A percentile compares a stretch with the other conserved stretches of the same genome.
Evolutionary conservation across 2,113 vertebrate species (phyloP).

Genomic region (Strix uralensis): DNA sequence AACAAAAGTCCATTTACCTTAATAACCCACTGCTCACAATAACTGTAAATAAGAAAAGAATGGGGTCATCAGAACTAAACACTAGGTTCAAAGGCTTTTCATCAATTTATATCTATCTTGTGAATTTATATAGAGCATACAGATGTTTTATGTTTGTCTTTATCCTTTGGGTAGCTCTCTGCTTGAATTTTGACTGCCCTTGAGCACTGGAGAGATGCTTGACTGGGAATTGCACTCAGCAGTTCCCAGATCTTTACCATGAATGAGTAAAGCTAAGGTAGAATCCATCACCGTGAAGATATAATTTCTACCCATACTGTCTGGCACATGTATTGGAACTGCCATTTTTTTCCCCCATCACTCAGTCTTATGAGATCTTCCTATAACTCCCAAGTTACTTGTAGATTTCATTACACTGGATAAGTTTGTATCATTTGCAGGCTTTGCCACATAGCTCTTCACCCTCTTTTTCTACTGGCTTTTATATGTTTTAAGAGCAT

Average conservation of each 20-base stretch:
- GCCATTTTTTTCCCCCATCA: not conserved
- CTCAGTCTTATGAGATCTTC: not conserved
- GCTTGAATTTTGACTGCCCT: not conserved
- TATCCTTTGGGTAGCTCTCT: not conserved
- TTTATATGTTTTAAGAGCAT: not conserved
- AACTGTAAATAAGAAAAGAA: constrained; percentile 21
- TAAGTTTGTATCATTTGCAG: not conserved
- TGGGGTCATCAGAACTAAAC: not conserved
- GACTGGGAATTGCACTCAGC: not conserved
- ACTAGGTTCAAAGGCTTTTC: not conserved
- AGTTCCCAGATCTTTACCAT: not conserved
- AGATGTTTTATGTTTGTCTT: not conserved
- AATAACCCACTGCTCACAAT: constrained; percentile 19
- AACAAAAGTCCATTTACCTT: constrained; percentile 45
- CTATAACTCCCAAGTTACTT: not conserved
- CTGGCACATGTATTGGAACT: not conserved
- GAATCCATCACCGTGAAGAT: not conserved
- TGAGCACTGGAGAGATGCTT: not conserved
- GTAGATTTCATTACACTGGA: not conserved
- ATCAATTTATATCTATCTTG: not conserved
- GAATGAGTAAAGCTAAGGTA: not conserved
- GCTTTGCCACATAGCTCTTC: not conserved
- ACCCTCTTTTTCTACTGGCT: not conserved
- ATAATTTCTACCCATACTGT: not conserved
- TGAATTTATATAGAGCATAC: not conserved